Conservation (phyloP, 2,113 vertebrate genomes). For the Isurus oxyrinchus region DNA sequence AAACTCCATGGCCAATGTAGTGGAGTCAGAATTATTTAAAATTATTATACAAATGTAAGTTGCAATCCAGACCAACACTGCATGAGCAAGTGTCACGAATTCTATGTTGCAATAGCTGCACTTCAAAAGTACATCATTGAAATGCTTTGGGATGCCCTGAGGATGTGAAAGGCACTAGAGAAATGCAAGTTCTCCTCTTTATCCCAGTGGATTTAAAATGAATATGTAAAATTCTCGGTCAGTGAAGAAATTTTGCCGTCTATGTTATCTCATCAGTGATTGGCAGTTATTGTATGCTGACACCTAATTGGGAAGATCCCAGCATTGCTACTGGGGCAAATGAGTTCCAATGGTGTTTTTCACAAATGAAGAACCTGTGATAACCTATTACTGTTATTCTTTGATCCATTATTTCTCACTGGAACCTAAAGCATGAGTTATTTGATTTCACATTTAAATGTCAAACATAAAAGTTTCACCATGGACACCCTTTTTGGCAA, state of each 20-base stretch:
- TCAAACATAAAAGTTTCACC: background rate
- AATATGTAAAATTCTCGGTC: background rate
- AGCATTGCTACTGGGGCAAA: background rate
- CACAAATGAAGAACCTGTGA: background rate
- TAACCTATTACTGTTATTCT: background rate
- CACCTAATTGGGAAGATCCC: background rate
- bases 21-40: background rate
- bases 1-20: background rate
- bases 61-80: background rate
- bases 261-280: background rate
- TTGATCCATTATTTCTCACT: background rate
- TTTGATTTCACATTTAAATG: background rate
- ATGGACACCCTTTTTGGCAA: background rate
- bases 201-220: background rate
- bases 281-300: background rate
- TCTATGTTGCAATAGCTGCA: background rate
- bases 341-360: background rate
- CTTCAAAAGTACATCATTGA: background rate
- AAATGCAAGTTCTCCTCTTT: background rate
- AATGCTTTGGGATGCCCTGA: background rate
- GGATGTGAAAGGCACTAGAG: background rate
- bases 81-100: background rate
- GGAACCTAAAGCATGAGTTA: background rate
- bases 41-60: background rate
- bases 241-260: background rate